Evolutionary conservation across 64 coral and sea anemone genomes (phyloP).

Genomic region (Trachythela sp.): DNA sequence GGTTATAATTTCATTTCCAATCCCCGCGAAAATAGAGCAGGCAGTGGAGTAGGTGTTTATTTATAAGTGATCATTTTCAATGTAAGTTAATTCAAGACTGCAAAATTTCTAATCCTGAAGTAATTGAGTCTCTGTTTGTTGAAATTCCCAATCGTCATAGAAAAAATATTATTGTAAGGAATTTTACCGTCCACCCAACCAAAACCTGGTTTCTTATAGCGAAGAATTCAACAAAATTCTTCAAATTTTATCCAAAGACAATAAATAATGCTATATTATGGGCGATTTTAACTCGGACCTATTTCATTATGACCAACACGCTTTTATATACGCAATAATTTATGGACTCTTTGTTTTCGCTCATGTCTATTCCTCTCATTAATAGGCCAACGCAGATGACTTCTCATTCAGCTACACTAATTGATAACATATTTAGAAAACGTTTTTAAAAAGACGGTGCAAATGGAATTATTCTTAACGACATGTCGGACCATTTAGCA

Average conservation of each 20-base stretch:
- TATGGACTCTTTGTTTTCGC: slow-evolving; percentile 30
- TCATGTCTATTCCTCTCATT: slow-evolving; percentile 22
- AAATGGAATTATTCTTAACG: background rate
- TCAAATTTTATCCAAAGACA: background rate
- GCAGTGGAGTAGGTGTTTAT: too few relatives aligned
- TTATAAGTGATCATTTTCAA: too few relatives aligned
- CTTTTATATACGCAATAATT: slow-evolving; percentile 34
- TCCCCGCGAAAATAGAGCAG: background rate
- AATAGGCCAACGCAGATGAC: slow-evolving; percentile 11
- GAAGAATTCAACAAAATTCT: slow-evolving; percentile 23
- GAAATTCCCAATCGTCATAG: background rate
- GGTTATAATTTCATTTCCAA: background rate
- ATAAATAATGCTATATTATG: slow-evolving; percentile 7
- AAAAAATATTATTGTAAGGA: slow-evolving; percentile 30
- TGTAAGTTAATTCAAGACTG: too few relatives aligned
- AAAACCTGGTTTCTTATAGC: slow-evolving; percentile 4
- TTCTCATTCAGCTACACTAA: too few relatives aligned
- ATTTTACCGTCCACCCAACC: slow-evolving; percentile 30
- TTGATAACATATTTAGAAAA: background rate
- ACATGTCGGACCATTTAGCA: slow-evolving; percentile 13
- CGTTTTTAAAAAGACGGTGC: background rate
- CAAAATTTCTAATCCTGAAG: too few relatives aligned
- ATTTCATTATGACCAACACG: slow-evolving; percentile 13
- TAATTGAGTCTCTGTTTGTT: too few relatives aligned
- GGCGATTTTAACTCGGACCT: slow-evolving; percentile 22